Percentiles rank a stretch among this genome's conserved stretches.
phyloP scores from a whole-genome alignment of 2,797 vertebrate species.

The Gallinago solitaria region DNA sequence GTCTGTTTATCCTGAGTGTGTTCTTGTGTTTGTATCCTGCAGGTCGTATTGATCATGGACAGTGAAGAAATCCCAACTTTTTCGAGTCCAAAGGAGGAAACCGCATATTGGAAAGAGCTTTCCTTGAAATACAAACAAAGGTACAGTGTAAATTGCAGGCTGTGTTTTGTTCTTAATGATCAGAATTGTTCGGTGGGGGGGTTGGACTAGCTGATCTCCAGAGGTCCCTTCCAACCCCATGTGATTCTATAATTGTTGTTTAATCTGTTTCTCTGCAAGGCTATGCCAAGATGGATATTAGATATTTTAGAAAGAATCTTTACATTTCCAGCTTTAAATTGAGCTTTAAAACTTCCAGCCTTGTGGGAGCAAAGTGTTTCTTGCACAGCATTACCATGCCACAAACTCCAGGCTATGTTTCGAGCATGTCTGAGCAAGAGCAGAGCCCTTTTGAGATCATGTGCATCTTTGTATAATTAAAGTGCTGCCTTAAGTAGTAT shows the following conservation, averaged over 20 bases:
- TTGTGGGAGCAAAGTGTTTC: background rate
- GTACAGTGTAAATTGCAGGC: slow-evolving; percentile 71
- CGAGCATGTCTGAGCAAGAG: slow-evolving; percentile 37
- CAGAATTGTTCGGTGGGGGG: background rate
- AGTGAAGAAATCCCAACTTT: slow-evolving; percentile 96
- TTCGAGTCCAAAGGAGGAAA: slow-evolving; percentile 94
- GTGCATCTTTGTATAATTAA: slow-evolving; percentile 10
- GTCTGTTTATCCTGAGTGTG: background rate
- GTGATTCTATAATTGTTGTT: background rate
- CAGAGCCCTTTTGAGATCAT: background rate
- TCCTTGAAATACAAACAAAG: slow-evolving; percentile 94
- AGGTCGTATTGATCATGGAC: slow-evolving; percentile 90
- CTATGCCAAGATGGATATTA: background rate
- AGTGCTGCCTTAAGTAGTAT: slow-evolving; percentile 26
- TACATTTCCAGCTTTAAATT: background rate
- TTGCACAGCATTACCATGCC: background rate
- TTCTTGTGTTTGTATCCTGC: background rate
- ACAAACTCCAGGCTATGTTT: slow-evolving; percentile 29
- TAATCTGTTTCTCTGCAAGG: background rate
- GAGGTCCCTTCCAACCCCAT: no score
- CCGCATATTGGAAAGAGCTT: slow-evolving; percentile 94
- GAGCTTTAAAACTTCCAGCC: background rate
- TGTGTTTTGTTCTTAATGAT: background rate
- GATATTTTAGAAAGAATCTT: background rate
- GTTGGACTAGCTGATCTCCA: no score